These are phyloP conservation scores for Lanius collurio DNA, from an alignment of 2,113 vertebrate species.

Conservation along the genomic window DNA sequence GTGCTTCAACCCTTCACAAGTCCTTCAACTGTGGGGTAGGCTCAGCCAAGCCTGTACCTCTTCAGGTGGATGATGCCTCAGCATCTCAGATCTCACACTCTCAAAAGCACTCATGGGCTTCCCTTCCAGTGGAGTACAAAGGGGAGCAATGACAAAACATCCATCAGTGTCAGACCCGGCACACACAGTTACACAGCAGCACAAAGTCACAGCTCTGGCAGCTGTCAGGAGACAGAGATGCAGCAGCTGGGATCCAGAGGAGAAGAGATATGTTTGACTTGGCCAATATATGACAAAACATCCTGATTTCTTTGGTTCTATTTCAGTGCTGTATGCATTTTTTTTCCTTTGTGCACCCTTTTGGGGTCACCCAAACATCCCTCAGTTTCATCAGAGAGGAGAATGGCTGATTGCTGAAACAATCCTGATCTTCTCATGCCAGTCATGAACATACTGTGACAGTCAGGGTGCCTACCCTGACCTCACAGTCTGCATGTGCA, in stretches of 20 bases:
- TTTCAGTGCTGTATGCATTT: not conserved
- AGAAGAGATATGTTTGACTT: not conserved
- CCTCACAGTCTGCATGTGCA: not conserved
- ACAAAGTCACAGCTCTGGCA: not conserved
- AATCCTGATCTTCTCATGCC: fast-evolving
- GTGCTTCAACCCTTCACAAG: not conserved
- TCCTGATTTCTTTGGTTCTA: not conserved
- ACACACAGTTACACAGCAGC: not conserved
- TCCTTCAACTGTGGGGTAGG: not conserved
- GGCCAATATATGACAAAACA: not conserved
- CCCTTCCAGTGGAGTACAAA: not conserved
- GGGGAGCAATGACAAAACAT: not conserved
- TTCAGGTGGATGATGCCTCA: not conserved
- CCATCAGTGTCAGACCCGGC: not conserved
- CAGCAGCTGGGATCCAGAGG: not conserved
- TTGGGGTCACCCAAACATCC: not conserved
- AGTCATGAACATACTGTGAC: fast-evolving
- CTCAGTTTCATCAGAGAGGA: not conserved
- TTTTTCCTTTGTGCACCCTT: not conserved
- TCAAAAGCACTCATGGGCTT: not conserved
- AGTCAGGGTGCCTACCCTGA: not conserved
- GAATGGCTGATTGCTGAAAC: not conserved
- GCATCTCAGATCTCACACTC: not conserved
- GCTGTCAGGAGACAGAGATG: not conserved
- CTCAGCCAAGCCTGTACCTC: not conserved